phyloP scores from a whole-genome alignment of 2,113 vertebrate species.

The Chamaetylas fuelleborni region DNA sequence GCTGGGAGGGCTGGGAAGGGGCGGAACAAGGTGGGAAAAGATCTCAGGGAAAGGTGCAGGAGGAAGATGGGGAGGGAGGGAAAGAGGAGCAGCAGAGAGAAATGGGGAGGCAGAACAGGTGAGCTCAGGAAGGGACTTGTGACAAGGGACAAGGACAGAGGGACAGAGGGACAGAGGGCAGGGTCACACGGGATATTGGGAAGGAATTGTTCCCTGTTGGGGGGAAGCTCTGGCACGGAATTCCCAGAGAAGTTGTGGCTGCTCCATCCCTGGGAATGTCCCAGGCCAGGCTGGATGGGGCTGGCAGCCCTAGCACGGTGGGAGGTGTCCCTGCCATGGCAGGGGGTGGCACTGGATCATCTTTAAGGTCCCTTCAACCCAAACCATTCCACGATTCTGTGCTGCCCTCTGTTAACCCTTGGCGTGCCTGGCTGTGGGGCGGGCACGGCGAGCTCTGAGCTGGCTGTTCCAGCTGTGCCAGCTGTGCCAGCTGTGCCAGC shows the following conservation, averaged over 20 bases:
- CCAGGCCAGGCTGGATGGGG: not conserved
- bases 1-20: not conserved
- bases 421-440: accelerated
- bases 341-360: accelerated
- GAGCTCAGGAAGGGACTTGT: not conserved
- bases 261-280: not conserved
- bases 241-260: not conserved
- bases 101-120: not conserved
- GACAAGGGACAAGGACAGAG: not conserved
- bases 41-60: not conserved
- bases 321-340: not conserved
- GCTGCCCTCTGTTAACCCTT: accelerated
- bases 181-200: not conserved
- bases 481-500: no score
- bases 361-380: not conserved
- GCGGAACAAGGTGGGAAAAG: not conserved
- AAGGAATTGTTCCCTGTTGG: not conserved
- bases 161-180: not conserved
- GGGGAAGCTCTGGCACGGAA: not conserved
- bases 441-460: not conserved
- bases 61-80: not conserved
- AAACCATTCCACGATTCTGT: accelerated
- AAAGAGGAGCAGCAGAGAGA: not conserved
- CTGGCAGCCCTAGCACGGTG: accelerated
- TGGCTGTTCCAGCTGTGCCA: no score